phyloP scores from a whole-genome alignment of 1,140 invertebrate species.

The Penaeus chinensis region DNA sequence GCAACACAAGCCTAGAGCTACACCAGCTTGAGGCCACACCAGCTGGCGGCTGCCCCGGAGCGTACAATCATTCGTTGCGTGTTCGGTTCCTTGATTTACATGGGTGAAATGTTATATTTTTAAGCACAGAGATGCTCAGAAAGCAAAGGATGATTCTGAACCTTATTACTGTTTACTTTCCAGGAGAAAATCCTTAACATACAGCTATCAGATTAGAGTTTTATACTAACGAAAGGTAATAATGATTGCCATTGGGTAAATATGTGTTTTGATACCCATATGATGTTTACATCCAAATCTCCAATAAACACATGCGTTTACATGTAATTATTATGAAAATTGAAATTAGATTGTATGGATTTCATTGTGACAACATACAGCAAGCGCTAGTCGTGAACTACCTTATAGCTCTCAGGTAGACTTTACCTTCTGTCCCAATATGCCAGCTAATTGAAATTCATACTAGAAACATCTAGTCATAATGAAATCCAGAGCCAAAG shows the following conservation, averaged over 20 bases:
- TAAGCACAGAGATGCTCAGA: slow-evolving; percentile 45
- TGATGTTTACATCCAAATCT: slow-evolving; percentile 44
- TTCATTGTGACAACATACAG: slow-evolving; percentile 44
- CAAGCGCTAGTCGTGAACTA: slow-evolving; percentile 2
- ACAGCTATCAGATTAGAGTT: slow-evolving; percentile 56
- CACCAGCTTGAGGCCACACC: neutral
- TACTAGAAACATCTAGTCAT: slow-evolving; percentile 37
- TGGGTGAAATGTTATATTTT: slow-evolving; percentile 53
- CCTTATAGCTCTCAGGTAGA: slow-evolving; percentile 37
- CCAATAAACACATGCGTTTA: slow-evolving; percentile 51
- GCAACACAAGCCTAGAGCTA: no score
- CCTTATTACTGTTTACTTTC: slow-evolving; percentile 30
- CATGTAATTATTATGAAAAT: slow-evolving; percentile 43
- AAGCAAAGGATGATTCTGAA: slow-evolving; percentile 35
- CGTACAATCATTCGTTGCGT: slow-evolving; percentile 20
- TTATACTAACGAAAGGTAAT: slow-evolving; percentile 51
- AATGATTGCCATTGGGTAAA: slow-evolving; percentile 51
- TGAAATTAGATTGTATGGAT: slow-evolving; percentile 55
- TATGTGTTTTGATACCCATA: slow-evolving; percentile 50
- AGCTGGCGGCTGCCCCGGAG: neutral
- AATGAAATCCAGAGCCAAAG: slow-evolving; percentile 54
- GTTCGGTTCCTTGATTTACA: slow-evolving; percentile 48
- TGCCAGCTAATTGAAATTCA: slow-evolving; percentile 32
- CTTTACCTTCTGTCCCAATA: slow-evolving; percentile 28
- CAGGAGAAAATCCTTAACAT: slow-evolving; percentile 49